Evolutionary conservation across 2,888 invertebrate genomes (phyloP).

Genomic region (Cephus pulcher): DNA sequence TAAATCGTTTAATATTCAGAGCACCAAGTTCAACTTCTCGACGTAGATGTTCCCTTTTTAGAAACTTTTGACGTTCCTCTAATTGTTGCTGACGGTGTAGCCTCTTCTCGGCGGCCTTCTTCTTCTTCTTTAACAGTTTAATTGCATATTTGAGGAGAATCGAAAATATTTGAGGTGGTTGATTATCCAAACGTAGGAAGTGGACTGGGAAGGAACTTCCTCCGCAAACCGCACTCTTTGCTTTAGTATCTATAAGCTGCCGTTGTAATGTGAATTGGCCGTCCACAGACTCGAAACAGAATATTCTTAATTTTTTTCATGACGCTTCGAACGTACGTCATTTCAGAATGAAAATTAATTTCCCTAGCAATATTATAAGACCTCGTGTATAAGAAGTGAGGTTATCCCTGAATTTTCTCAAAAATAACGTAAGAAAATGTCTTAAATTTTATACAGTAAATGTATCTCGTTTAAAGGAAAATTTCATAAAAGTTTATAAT

Average conservation of each 20-base stretch:
- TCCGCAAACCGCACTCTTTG: not conserved
- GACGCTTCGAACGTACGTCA: not conserved
- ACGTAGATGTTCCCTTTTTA: constrained; percentile 54
- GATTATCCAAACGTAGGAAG: not conserved
- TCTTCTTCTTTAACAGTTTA: constrained; percentile 24
- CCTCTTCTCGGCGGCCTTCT: constrained; percentile 40
- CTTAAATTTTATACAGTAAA: too few species aligned
- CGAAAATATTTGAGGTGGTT: not conserved
- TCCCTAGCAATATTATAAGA: too few species aligned
- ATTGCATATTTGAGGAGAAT: not conserved
- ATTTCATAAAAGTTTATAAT: too few species aligned
- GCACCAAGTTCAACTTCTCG: constrained; percentile 63
- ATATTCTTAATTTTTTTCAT: not conserved
- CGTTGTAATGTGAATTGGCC: not conserved
- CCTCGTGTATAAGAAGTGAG: too few species aligned
- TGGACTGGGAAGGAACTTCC: not conserved
- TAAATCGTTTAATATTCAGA: constrained; percentile 54
- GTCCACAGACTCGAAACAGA: not conserved
- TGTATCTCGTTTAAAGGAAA: too few species aligned
- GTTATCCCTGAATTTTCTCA: too few species aligned
- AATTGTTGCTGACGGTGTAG: constrained; percentile 37
- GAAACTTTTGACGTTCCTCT: constrained; percentile 45
- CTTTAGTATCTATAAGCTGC: not conserved
- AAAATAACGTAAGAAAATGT: too few species aligned
- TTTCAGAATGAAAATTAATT: too few species aligned